Base-by-base conservation (phyloP, 1,140 invertebrate species). In the Drosophila orosa region DNA sequence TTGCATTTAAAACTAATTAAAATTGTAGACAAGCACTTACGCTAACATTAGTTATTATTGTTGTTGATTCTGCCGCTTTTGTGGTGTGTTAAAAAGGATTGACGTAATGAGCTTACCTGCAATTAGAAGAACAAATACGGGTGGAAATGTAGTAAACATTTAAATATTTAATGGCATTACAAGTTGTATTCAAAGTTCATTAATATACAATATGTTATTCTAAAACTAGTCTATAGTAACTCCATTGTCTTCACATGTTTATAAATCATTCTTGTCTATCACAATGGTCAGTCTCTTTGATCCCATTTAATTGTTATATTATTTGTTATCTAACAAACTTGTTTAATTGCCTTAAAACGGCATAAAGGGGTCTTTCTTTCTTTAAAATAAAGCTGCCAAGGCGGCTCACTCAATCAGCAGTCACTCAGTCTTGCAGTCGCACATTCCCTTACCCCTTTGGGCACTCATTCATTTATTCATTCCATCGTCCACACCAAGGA, bases 11-110 rank as follows among this genome's bases (percentile, higher is more conserved):
- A 85, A 83, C 84, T 89, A 87, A 87, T 87, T 87, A 87, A 87
- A 83, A 87, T 80, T 89, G 84, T 83, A 83, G 76, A 84, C 73
- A 77, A 78, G 76, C 84, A 87, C 84, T 87, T 87, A 87, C 80
- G 73, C 68, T 40, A 68, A 78, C 47, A 75, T 59, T 69, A 57
- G 69, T 52, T 59, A 59, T 50, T 56, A 65, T 67, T 54, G 52
- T 75, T 63, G 47, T 66, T 62, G 48, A 42, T 67, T 59, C 59
- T 59, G 57, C 47, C 48, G 44, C 29, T 72, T 37, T 67, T 66
- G 52, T 45, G 60, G 45, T 56, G 35, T 58, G 72, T 54, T 67
- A 65, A 58, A 75, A 67, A 73, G 60, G 59, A 84, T 59, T 71
- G 66, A 47, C 75, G 69, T 89, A 80, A 84, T 77, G 66, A 81